Conservation (phyloP, 2,797 vertebrate species). For the Channallabes apus region DNA sequence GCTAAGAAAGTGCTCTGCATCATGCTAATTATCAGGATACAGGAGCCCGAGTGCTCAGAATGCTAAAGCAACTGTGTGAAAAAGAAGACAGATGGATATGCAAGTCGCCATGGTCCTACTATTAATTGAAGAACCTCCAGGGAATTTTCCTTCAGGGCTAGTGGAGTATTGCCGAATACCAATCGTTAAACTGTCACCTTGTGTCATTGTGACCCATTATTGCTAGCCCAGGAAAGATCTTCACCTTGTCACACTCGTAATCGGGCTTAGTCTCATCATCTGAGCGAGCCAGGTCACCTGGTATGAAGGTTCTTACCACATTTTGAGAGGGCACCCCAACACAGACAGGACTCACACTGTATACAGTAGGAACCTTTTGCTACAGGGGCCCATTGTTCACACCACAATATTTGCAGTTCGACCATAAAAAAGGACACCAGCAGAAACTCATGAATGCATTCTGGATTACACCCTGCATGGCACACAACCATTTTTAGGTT, state of each 20-base stretch:
- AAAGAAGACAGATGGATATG: slow-evolving; percentile 7
- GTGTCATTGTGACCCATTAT: background rate
- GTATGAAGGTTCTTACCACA: background rate
- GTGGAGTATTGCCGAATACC: background rate
- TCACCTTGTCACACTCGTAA: background rate
- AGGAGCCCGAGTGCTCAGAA: slow-evolving; percentile 4
- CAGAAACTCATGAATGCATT: background rate
- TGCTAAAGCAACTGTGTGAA: background rate
- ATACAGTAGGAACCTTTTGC: background rate
- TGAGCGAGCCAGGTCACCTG: too few relatives aligned
- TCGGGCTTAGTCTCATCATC: background rate
- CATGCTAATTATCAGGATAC: slow-evolving; percentile 1
- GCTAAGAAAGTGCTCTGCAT: background rate
- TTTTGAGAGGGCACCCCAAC: background rate
- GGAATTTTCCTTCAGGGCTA: background rate
- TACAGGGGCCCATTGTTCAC: background rate
- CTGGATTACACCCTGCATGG: background rate
- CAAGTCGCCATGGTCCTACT: background rate
- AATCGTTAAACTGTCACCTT: background rate
- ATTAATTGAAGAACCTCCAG: slow-evolving; percentile 7
- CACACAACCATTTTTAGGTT: background rate
- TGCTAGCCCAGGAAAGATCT: background rate
- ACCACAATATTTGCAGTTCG: background rate
- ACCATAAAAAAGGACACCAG: background rate
- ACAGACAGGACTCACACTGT: background rate